Percentiles rank a stretch among this genome's conserved stretches.
phyloP scores from a whole-genome alignment of 2,888 invertebrate species.

The Cheilosia vulpina region DNA sequence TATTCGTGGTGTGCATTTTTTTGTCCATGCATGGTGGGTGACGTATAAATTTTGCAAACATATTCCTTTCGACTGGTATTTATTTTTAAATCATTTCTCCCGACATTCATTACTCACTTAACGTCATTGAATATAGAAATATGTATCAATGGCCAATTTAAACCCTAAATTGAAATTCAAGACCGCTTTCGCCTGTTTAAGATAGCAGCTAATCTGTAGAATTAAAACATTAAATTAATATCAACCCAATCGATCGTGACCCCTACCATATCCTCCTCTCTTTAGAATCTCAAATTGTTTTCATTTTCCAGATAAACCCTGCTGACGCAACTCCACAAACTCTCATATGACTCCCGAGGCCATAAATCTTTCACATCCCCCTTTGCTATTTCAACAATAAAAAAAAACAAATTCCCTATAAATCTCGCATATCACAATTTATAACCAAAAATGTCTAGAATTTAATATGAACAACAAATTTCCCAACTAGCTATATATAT shows the following conservation, averaged over 20 bases:
- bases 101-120: no score
- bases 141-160: not conserved
- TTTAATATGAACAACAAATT: conserved; percentile 59
- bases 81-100: no score
- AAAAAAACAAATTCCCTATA: conserved; percentile 33
- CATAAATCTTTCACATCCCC: conserved; percentile 52
- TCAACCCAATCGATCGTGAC: conserved; percentile 32
- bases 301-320: conserved; percentile 31
- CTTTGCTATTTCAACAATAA: conserved; percentile 25
- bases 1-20: no score
- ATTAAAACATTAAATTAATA: conserved; percentile 31
- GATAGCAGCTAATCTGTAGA: conserved; percentile 22
- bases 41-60: no score
- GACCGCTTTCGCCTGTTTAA: not conserved
- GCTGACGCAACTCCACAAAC: conserved; percentile 41
- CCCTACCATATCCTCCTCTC: not conserved
- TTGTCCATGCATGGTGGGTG: no score
- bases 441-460: conserved; percentile 35
- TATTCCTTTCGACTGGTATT: no score
- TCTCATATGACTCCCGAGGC: conserved; percentile 35
- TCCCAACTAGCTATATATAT: conserved; percentile 9
- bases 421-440: conserved; percentile 62
- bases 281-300: not conserved
- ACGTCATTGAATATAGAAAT: no score
- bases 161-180: not conserved